A percentile compares a stretch with the other conserved stretches of the same genome.
phyloP scores from a whole-genome alignment of 1,140 invertebrate genomes.

The Pseudomyrmex dendroicus region DNA sequence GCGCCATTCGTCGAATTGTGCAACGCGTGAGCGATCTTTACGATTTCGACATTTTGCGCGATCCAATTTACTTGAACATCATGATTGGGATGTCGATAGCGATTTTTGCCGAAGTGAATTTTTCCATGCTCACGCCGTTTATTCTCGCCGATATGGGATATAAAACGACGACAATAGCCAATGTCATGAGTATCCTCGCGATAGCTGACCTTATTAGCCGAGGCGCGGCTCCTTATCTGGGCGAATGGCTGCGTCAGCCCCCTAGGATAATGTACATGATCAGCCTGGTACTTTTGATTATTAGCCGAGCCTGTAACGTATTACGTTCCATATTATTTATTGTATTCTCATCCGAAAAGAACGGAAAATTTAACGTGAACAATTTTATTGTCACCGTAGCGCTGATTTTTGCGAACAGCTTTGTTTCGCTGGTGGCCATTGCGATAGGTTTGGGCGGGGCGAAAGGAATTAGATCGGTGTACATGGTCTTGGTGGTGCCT shows the following conservation, averaged over 20 bases:
- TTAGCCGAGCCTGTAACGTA: conserved; percentile 87
- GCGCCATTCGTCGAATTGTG: background rate
- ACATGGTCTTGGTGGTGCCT: conserved; percentile 88
- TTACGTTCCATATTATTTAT: conserved; percentile 13
- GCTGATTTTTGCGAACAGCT: conserved; percentile 83
- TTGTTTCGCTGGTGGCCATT: conserved; percentile 62
- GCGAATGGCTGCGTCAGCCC: conserved; percentile 87
- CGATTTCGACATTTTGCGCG: conserved; percentile 86
- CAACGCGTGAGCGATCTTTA: conserved; percentile 82
- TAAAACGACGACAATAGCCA: conserved; percentile 86
- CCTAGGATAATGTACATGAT: conserved; percentile 89
- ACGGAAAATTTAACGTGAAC: background rate
- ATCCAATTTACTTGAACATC: conserved; percentile 87
- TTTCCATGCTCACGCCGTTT: conserved; percentile 88
- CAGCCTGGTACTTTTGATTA: conserved; percentile 88
- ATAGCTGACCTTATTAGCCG: conserved; percentile 87
- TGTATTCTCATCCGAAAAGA: background rate
- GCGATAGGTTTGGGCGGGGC: conserved; percentile 85
- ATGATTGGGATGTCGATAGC: conserved; percentile 89
- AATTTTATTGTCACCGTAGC: conserved; percentile 75
- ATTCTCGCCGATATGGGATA: conserved; percentile 87
- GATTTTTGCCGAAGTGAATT: conserved; percentile 89
- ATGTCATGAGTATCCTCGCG: conserved; percentile 87
- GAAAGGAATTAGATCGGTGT: conserved; percentile 89
- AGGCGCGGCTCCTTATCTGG: conserved; percentile 87